Evolutionary conservation across 2,888 invertebrate species (phyloP), one percentile per base, ranked within the genome.

Genomic region (Heliconius sara): DNA sequence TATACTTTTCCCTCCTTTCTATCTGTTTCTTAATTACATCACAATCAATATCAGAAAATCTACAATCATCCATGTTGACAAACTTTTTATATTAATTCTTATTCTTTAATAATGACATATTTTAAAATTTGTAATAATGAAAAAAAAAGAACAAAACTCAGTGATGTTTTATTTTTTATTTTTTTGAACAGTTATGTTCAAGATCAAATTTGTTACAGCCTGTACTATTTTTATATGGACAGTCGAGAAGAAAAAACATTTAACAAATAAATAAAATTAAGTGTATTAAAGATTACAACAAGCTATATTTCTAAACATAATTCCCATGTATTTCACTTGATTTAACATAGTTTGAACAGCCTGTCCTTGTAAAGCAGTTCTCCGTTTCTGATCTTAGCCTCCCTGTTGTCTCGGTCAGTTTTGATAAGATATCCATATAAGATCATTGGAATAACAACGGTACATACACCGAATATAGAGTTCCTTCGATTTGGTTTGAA

Each of bases 291-390:
- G 74, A 81, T 76, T 66, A 79, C 76, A 78, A 79, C 60, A 75
- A 66, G 72, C 80, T 83, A 77, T 81, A 79, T 67, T 71, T 83
- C 72, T 77, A 83, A 63, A 66, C 43, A 77, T 34, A 52, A 79
- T 70, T 80, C 68, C 7, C 75, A 76, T 74, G 57, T 78, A 73
- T 68, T 66, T 76, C 76, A 68, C 68, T 72, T 73, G 30, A 57
- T 34, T 13, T 57, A 86, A 80, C 74, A 81, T 19, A 87, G 82
- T 76, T 87, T 86, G 83, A 96, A 97, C 43, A 88, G 82, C 86
- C 98, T 96, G 87, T 98, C 98, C 86, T 95, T 96, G 92, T 98
- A 98, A 66, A 96, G 95, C 2, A 98, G 95, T 92, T 97, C 96
- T 43, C 98, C 98, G 74, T 95, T 96, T 81, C 98, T 96, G 83